phyloP scores from a whole-genome alignment of 2,888 invertebrate species.

The Fragum whitleyi region DNA sequence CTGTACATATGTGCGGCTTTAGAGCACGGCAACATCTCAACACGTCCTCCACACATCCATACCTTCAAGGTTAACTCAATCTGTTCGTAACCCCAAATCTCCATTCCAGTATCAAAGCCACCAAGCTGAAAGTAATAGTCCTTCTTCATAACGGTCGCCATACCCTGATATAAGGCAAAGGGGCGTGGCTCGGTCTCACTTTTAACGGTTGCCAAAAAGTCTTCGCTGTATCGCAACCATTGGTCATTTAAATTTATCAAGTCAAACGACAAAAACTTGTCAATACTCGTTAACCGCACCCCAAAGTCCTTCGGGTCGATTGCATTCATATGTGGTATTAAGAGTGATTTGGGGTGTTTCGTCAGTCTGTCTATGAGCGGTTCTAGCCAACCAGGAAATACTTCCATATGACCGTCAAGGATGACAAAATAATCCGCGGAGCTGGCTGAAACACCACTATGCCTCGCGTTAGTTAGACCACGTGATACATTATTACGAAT shows the following conservation, averaged over 20 bases:
- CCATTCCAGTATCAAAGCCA: slow-evolving; percentile 66
- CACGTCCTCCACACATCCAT: slow-evolving; percentile 67
- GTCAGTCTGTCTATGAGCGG: slow-evolving; percentile 38
- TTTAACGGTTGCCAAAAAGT: slow-evolving; percentile 32
- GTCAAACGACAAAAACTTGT: slow-evolving; percentile 34
- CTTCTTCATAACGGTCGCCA: slow-evolving; percentile 58
- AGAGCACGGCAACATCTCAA: slow-evolving; percentile 66
- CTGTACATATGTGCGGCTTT: slow-evolving; percentile 64
- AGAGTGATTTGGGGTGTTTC: slow-evolving; percentile 27
- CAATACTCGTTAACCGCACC: background rate
- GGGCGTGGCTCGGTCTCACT: slow-evolving; percentile 41
- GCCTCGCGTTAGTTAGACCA: slow-evolving; percentile 57
- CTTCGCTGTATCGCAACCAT: slow-evolving; percentile 38
- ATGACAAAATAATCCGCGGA: slow-evolving; percentile 49
- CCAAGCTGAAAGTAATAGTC: slow-evolving; percentile 59
- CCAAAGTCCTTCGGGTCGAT: background rate
- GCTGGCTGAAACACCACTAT: slow-evolving; percentile 50
- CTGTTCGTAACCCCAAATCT: slow-evolving; percentile 63
- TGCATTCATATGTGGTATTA: background rate
- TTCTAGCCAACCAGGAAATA: slow-evolving; percentile 50
- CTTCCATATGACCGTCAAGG: slow-evolving; percentile 60
- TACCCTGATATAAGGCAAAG: slow-evolving; percentile 56
- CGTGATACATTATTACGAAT: slow-evolving; percentile 24
- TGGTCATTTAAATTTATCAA: slow-evolving; percentile 40
- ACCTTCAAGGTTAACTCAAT: slow-evolving; percentile 63